Base-by-base conservation (phyloP, 2,888 invertebrate species). In the Drosophila limbata region DNA sequence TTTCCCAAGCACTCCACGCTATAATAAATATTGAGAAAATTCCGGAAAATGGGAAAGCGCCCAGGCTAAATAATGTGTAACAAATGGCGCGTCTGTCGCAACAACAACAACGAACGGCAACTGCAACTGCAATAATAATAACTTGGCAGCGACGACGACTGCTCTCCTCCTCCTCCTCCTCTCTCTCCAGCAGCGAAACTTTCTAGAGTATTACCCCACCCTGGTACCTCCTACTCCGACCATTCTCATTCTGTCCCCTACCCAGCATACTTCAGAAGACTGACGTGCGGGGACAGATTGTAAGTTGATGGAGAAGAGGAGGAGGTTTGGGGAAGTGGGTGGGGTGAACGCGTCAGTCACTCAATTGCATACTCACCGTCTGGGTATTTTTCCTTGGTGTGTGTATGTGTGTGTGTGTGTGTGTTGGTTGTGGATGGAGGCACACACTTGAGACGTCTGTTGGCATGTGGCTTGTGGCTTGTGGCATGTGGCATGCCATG, bases 351-450 rank as follows among this genome's bases (percentile, higher is more conserved):
- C 69, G 72, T 80, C 81, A 87, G 68, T 81, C 79, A 84, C 69
- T 84, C 85, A 84, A 87, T 82, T 87, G 82, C 81, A 84, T 79
- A 84, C 77, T 84, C 84, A 84, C 73, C 75, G 84, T 84, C 88
- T 88, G 77, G 76, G 83, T 71, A 84, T 83, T 80, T 59, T 47
- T 63, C 56, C 35, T 51, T 35, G 6, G 35, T 47, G 13, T 39
- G n/a, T 48, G 35, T 51, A 37, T 47, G n/a, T 15, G 45, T 37
- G 39, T 47, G 45, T 50, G 40, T 37, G 37, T 40, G 56, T 60
- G 28, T 59, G 59, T 55, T 44, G 55, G 62, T 70, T 45, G 17
- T 55, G 48, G 62, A 55, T 56, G 66, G 67, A 72, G 35, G 74
- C 74, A 69, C 74, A 69, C 81, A 85, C 84, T 82, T 80, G 86